phyloP scores from a whole-genome alignment of 1,140 invertebrate species.

The Ips nitidus region DNA sequence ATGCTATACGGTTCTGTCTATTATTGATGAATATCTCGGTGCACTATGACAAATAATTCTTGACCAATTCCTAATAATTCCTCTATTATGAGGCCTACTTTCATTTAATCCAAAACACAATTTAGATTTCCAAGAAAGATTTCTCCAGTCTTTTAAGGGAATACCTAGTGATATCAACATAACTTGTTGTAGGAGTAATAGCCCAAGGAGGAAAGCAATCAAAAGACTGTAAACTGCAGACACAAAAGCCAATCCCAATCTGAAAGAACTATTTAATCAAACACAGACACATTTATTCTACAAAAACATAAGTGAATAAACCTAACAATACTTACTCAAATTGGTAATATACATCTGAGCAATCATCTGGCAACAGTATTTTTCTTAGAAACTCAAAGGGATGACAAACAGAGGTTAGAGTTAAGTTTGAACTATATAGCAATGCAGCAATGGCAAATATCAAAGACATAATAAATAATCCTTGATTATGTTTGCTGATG shows the following conservation, averaged over 20 bases:
- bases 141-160: constrained; percentile 44
- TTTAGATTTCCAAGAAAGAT: constrained; percentile 41
- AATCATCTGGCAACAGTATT: constrained; percentile 69
- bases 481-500: constrained; percentile 65
- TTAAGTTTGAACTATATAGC: constrained; percentile 68
- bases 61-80: constrained; percentile 44
- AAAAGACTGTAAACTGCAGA: constrained; percentile 46
- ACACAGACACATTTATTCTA: no score
- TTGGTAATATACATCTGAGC: constrained; percentile 69
- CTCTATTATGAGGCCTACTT: constrained; percentile 38
- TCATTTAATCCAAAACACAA: constrained; percentile 40
- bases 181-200: constrained; percentile 43
- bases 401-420: constrained; percentile 71
- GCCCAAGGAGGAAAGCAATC: constrained; percentile 38
- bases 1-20: constrained; percentile 23
- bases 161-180: constrained; percentile 44
- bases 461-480: constrained; percentile 62
- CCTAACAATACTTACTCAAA: constrained; percentile 59
- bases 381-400: constrained; percentile 64
- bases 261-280: constrained; percentile 38
- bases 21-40: constrained; percentile 10
- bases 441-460: constrained; percentile 62
- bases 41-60: constrained; percentile 38
- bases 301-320: no score
- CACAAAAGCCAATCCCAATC: constrained; percentile 47